Conservation (phyloP, 2,797 vertebrate species). For the Enteromius argenteus region DNA sequence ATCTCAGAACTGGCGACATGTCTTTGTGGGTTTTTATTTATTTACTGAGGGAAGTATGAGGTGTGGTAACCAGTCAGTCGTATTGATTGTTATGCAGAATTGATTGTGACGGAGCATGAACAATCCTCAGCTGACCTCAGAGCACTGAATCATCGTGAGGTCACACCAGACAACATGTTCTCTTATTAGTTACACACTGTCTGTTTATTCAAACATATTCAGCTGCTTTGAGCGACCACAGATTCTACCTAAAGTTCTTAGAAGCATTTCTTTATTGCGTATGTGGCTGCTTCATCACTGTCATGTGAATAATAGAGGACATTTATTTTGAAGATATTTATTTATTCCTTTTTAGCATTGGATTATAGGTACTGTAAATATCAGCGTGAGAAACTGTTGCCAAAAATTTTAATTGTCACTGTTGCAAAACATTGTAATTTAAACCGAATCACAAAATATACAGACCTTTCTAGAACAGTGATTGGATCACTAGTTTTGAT, state of each 20-base stretch:
- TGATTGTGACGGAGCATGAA: conserved; percentile 4
- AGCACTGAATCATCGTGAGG: conserved; percentile 7
- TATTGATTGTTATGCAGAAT: conserved; percentile 13
- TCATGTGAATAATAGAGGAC: background rate
- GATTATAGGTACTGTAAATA: background rate
- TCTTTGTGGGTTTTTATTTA: background rate
- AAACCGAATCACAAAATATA: background rate
- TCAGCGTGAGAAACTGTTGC: background rate
- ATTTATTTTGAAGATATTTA: background rate
- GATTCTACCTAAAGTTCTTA: background rate
- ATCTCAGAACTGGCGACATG: background rate
- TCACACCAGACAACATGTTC: conserved; percentile 12
- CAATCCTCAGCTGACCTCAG: conserved; percentile 16
- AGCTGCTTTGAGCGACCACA: background rate
- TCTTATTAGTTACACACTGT: background rate
- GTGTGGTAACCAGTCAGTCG: background rate
- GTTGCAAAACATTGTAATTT: background rate
- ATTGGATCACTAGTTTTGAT: background rate
- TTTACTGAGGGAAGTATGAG: background rate
- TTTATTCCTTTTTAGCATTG: background rate
- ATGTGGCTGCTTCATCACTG: background rate
- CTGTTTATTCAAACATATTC: background rate
- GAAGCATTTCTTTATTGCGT: background rate
- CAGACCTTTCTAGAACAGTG: background rate
- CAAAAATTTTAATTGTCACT: background rate